These are phyloP conservation scores for Pheosia tremula DNA, from an alignment of 2,888 invertebrate species.

Conservation along the genomic window DNA sequence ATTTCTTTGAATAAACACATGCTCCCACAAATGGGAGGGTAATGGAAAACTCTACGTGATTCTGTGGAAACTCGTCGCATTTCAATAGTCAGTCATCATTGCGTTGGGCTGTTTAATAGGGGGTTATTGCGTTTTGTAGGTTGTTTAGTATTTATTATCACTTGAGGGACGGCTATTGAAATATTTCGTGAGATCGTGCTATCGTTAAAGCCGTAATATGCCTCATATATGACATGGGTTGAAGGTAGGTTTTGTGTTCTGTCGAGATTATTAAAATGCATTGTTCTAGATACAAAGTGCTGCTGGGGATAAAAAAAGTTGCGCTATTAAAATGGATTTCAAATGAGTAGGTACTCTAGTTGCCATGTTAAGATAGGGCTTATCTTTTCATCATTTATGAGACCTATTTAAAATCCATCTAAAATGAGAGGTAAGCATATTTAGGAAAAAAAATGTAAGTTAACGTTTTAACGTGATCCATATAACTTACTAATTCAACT, in stretches of 20 bases:
- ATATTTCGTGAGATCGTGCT: conserved; percentile 44
- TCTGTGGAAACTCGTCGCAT: conserved; percentile 40
- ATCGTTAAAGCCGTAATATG: conserved; percentile 34
- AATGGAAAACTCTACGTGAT: conserved; percentile 61
- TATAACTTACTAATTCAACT: no score
- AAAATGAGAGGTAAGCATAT: no score
- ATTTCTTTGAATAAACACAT: conserved; percentile 17
- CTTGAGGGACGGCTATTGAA: conserved; percentile 39
- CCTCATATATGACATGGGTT: conserved; percentile 12
- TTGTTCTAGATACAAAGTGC: not conserved
- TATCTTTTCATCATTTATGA: no score
- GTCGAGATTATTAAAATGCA: conserved; percentile 1
- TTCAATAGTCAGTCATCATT: conserved; percentile 23
- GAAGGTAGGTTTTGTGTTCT: not conserved
- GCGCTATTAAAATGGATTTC: not conserved
- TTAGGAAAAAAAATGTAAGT: no score
- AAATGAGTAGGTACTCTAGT: not conserved
- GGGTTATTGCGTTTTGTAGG: conserved; percentile 32
- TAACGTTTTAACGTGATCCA: no score
- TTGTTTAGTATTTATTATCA: conserved; percentile 42
- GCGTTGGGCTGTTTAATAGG: conserved; percentile 12
- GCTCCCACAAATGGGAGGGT: conserved; percentile 45
- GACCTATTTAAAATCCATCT: no score
- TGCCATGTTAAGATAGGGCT: no score
- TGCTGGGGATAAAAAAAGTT: not conserved